Evolutionary conservation across 2,888 invertebrate species (phyloP), one percentile per base, ranked within the genome.

Genomic region (Lycophotia porphyrea): DNA sequence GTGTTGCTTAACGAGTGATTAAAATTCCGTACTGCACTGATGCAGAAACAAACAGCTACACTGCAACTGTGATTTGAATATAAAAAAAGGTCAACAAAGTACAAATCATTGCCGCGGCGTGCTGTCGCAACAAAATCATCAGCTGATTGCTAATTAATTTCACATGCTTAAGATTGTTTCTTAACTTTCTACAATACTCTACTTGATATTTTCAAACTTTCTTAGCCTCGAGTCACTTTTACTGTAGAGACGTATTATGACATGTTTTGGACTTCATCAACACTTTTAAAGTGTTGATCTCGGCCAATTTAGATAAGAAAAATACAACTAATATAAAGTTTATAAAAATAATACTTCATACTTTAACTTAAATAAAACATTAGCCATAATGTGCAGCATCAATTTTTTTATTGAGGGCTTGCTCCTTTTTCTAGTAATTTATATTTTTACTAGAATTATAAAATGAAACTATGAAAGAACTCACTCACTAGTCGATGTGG

Each of bases 1-100:
- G 60, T 42, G 80, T 88, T 87, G 73, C 81, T 70, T 76, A 88
- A 84, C 80, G 71, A 78, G 82, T 85, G 81, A 84, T 88, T 88
- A 84, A 84, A 71, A 88, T 88, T 88, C 88, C 75, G 72, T 75
- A 74, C 76, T 77, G 79, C 69, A 79, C 52, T 58, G 74, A 44
- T 82, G 86, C 74, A 84, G 74, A 84, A 81, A 82, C 79, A 68
- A 74, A 78, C 58, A 69, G 80, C 70, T 78, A 64, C 74, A 79
- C 68, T 71, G 73, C 60, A 75, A 52, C 74, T 78, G 84, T 79
- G 80, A 76, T 68, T 55, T 71, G 89, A 87, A 87, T 88, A 81
- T 64, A 74, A 79, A 86, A 78, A 79, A 78, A 73, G 72, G 79
- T 76, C 70, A 72, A 52, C 73, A 80, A 81, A 73, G 65, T 74